Percentiles rank a stretch among this genome's conserved stretches.
These are phyloP conservation scores for Meghimatium bilineatum DNA, from an alignment of 2,888 invertebrate species.

Conservation along the genomic window DNA sequence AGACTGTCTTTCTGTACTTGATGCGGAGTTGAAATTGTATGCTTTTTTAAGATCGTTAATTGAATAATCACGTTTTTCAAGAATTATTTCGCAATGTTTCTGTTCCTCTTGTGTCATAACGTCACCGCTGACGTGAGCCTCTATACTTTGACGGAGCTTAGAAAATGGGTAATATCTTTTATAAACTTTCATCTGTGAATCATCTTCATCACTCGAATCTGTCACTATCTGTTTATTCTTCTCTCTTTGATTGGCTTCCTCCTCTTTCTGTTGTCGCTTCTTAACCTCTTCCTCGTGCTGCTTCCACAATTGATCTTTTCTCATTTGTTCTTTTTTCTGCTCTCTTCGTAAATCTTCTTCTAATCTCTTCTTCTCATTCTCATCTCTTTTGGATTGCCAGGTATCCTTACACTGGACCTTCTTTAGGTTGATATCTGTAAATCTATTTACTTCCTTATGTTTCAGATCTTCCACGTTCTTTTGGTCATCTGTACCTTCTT, in stretches of 20 bases:
- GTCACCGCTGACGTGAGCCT: slow-evolving; percentile 8
- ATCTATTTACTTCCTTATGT: background rate
- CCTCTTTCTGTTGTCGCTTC: slow-evolving; percentile 8
- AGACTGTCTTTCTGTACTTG: slow-evolving; percentile 9
- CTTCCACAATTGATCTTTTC: slow-evolving; percentile 28
- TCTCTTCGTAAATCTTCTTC: slow-evolving; percentile 27
- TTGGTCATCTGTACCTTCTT: background rate
- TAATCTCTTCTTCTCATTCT: slow-evolving; percentile 12
- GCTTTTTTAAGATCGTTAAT: slow-evolving; percentile 23
- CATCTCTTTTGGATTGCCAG: background rate
- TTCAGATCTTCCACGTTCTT: background rate
- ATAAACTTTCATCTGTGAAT: slow-evolving; percentile 37
- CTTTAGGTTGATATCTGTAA: background rate
- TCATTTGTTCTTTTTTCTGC: slow-evolving; percentile 32
- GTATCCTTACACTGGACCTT: background rate
- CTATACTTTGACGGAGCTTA: slow-evolving; percentile 28
- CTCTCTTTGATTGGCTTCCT: slow-evolving; percentile 13
- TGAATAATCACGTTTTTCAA: slow-evolving; percentile 44
- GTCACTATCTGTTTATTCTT: background rate
- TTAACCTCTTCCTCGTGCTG: slow-evolving; percentile 36
- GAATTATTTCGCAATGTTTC: slow-evolving; percentile 45
- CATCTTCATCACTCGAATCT: background rate
- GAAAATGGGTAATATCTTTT: slow-evolving; percentile 43
- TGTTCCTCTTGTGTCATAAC: slow-evolving; percentile 19
- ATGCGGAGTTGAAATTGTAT: background rate